Evolutionary conservation across 2,888 invertebrate genomes (phyloP).

Genomic region (Pollenia amentaria): DNA sequence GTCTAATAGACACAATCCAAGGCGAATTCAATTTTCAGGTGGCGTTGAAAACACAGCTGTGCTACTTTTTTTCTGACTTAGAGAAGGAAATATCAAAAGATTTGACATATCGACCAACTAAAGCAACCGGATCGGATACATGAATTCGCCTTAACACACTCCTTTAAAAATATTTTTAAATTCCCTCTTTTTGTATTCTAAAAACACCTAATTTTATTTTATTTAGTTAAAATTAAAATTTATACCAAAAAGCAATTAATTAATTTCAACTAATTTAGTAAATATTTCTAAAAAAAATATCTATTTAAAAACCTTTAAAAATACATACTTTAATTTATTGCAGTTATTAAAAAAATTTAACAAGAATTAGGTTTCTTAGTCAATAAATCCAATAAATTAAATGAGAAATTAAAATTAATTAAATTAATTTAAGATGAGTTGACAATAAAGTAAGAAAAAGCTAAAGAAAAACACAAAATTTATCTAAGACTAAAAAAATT

Average conservation of each 20-base stretch:
- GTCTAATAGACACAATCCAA: no score
- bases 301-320: slow-evolving; percentile 3
- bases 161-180: not conserved
- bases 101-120: no score
- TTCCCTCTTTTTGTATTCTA: slow-evolving; percentile 13
- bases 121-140: no score
- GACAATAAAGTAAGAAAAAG: slow-evolving; percentile 64
- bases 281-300: slow-evolving; percentile 38
- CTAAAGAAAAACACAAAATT: not conserved
- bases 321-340: slow-evolving; percentile 17
- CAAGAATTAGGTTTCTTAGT: slow-evolving; percentile 37
- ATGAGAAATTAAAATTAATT: slow-evolving; percentile 16
- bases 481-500: slow-evolving; percentile 11
- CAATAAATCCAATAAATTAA: slow-evolving; percentile 41
- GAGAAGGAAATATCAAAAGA: no score
- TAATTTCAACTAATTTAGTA: slow-evolving; percentile 51
- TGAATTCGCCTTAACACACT: slow-evolving; percentile 10
- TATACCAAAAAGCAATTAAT: slow-evolving; percentile 60
- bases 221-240: slow-evolving; percentile 53
- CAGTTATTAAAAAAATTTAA: slow-evolving; percentile 28
- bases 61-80: no score
- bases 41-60: no score
- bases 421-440: slow-evolving; percentile 46
- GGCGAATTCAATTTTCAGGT: no score
- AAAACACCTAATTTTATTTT: slow-evolving; percentile 33